Evolutionary conservation across 2,888 invertebrate genomes (phyloP).

Genomic region (Acanthopleura granulata): DNA sequence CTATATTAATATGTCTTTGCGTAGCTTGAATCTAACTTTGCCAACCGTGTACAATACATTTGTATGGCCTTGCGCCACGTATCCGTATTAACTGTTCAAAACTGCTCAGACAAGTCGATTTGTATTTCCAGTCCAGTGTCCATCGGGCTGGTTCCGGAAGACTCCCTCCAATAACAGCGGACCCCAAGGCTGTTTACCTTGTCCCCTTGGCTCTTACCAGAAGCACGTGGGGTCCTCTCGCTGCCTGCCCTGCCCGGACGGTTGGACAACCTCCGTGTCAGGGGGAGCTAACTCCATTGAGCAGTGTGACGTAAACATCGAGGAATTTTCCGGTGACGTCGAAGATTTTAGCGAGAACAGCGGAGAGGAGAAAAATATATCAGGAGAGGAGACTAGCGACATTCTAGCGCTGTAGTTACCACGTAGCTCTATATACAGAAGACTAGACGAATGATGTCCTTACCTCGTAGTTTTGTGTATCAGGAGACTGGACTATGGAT

Average conservation of each 20-base stretch:
- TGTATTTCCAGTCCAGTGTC: not conserved
- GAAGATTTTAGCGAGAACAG: not conserved
- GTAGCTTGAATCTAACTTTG: too few species aligned
- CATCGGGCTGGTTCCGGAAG: not conserved
- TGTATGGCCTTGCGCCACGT: too few species aligned
- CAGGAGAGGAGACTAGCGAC: not conserved
- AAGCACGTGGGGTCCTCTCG: not conserved
- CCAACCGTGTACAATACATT: too few species aligned
- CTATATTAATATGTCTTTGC: too few species aligned
- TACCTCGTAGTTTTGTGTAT: too few species aligned
- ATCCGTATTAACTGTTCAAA: too few species aligned
- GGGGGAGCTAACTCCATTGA: constrained; percentile 2
- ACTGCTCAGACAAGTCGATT: not conserved
- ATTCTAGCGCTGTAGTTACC: too few species aligned
- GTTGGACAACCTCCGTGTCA: not conserved
- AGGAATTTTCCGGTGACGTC: not conserved
- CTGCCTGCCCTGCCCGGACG: not conserved
- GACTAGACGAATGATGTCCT: too few species aligned
- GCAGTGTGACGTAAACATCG: not conserved
- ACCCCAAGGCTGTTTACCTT: not conserved
- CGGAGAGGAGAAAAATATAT: not conserved
- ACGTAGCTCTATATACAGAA: too few species aligned
- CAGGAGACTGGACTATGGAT: too few species aligned
- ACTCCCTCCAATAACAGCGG: not conserved
- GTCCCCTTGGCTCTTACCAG: not conserved